A percentile compares a stretch with the other conserved stretches of the same genome.
phyloP scores from a whole-genome alignment of 1,140 invertebrate genomes.

The Drosophila tsacasi region DNA sequence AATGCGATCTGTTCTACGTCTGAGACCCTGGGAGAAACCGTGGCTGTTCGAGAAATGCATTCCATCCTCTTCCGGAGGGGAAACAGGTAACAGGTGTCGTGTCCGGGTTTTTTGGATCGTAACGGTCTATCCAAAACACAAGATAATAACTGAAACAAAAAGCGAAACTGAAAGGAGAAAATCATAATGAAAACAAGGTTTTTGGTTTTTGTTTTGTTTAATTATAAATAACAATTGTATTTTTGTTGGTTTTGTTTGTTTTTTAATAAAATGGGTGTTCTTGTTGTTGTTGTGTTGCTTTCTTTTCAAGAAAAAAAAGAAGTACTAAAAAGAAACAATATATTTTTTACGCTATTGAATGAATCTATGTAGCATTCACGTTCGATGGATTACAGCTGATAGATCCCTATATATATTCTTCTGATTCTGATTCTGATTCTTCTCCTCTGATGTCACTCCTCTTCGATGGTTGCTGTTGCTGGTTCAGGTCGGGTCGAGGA shows the following conservation, averaged over 20 bases:
- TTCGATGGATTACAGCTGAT: slow-evolving; percentile 45
- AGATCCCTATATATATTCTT: slow-evolving; percentile 22
- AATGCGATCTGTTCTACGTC: slow-evolving; percentile 35
- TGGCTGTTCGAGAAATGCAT: slow-evolving; percentile 50
- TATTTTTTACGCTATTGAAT: slow-evolving; percentile 50
- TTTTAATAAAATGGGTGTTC: slow-evolving; percentile 79
- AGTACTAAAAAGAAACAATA: slow-evolving; percentile 47
- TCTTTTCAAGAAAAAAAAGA: slow-evolving; percentile 47
- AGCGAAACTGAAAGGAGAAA: slow-evolving; percentile 33
- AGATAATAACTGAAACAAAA: slow-evolving; percentile 33
- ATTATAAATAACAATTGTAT: slow-evolving; percentile 84
- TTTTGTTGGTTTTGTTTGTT: slow-evolving; percentile 40
- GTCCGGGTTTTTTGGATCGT: slow-evolving; percentile 16
- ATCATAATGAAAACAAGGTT: slow-evolving; percentile 71
- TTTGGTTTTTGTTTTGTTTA: slow-evolving; percentile 78
- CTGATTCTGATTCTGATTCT: slow-evolving; percentile 3
- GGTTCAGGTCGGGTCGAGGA: slow-evolving; percentile 22
- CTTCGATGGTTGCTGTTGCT: slow-evolving; percentile 15
- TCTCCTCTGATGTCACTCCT: slow-evolving; percentile 17
- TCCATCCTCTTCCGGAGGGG: slow-evolving; percentile 2
- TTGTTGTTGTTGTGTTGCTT: slow-evolving; percentile 58
- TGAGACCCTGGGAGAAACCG: slow-evolving; percentile 69
- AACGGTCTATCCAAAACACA: slow-evolving; percentile 39
- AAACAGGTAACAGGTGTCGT: slow-evolving; percentile 11
- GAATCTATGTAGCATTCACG: slow-evolving; percentile 32